Evolutionary conservation across 2,888 invertebrate species (phyloP).

Genomic region (Malacosoma neustria): DNA sequence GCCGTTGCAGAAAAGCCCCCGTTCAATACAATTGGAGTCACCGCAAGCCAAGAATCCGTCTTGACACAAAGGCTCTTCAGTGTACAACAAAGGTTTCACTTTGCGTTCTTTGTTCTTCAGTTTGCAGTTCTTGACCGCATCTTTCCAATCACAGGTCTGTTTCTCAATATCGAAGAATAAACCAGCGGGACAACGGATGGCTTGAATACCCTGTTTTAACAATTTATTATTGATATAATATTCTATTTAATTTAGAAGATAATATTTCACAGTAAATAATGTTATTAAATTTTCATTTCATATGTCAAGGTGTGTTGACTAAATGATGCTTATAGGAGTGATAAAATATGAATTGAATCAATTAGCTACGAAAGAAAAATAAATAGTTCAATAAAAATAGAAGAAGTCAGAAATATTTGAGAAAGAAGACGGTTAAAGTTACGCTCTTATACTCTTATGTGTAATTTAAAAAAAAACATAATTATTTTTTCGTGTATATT

Average conservation of each 20-base stretch:
- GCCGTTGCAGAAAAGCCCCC: conserved; percentile 94
- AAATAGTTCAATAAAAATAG: no score
- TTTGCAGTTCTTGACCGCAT: conserved; percentile 94
- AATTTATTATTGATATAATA: conserved; percentile 11
- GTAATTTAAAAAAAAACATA: no score
- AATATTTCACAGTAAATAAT: conserved; percentile 5
- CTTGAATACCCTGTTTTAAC: conserved; percentile 86
- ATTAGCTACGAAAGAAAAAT: no score
- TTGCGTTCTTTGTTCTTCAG: conserved; percentile 92
- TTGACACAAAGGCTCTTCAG: conserved; percentile 92
- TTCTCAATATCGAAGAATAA: conserved; percentile 95
- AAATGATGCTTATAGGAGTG: no score
- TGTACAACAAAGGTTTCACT: conserved; percentile 88
- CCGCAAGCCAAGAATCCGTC: conserved; percentile 92
- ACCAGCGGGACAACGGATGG: conserved; percentile 94
- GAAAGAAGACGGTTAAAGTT: no score
- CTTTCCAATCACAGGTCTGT: conserved; percentile 96
- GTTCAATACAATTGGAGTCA: conserved; percentile 89
- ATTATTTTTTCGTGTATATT: no score
- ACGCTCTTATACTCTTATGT: no score
- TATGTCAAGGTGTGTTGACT: no score
- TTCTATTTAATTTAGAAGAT: conserved; percentile 9
- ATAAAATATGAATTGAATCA: no score
- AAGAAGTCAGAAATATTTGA: no score
- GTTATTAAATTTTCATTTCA: no score